Conservation (phyloP, 2,113 vertebrate species). For the Mesoclemmys tuberculata region DNA sequence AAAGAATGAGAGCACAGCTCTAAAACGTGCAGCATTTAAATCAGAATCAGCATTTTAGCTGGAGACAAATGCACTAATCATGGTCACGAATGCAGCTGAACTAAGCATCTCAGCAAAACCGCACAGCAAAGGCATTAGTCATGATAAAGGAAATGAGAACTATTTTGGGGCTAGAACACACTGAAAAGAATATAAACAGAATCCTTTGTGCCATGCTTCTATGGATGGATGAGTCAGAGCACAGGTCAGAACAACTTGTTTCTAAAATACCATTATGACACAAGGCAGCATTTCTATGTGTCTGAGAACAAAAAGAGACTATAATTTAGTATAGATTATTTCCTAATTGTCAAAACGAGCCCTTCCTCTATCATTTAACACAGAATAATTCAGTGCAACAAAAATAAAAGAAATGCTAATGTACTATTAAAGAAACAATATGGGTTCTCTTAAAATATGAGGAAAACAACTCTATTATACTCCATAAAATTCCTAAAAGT, state of each 20-base stretch:
- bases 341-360: slow-evolving; percentile 35
- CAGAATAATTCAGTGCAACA: neutral
- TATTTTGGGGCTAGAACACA: slow-evolving; percentile 33
- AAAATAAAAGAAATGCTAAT: neutral
- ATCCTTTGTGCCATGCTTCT: slow-evolving; percentile 40
- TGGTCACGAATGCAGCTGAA: slow-evolving; percentile 3
- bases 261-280: slow-evolving; percentile 36
- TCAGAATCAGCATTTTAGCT: slow-evolving; percentile 62
- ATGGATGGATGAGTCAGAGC: slow-evolving; percentile 2
- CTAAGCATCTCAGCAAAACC: slow-evolving; percentile 57
- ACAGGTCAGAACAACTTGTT: slow-evolving; percentile 22
- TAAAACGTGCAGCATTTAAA: slow-evolving; percentile 15
- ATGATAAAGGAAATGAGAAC: slow-evolving; percentile 54
- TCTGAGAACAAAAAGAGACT: slow-evolving; percentile 15
- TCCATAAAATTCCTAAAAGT: slow-evolving; percentile 3
- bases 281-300: neutral
- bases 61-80: slow-evolving; percentile 63
- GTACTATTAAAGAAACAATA: neutral
- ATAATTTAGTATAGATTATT: neutral
- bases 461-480: neutral
- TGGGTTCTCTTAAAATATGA: neutral
- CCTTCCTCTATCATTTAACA: neutral
- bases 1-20: slow-evolving; percentile 25
- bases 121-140: slow-evolving; percentile 46
- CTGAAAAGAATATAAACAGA: slow-evolving; percentile 48